A percentile compares a stretch with the other conserved stretches of the same genome.
Evolutionary conservation across 2,888 invertebrate species (phyloP).

Genomic region (Toxonevra muliebris): DNA sequence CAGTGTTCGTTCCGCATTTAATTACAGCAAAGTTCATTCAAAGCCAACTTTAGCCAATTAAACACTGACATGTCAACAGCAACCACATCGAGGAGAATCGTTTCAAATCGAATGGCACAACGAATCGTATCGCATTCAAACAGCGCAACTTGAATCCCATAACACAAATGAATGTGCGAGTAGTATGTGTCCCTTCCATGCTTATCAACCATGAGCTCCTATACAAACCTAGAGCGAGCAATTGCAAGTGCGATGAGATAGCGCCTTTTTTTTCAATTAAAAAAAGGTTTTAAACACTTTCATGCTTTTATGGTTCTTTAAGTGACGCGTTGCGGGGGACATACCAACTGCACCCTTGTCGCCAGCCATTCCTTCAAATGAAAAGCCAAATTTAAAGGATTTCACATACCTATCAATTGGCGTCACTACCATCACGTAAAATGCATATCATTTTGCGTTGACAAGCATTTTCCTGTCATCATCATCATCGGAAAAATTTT

Average conservation of each 20-base stretch:
- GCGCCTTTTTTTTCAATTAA: too few relatives aligned
- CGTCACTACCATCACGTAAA: not conserved
- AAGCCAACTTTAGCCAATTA: slow-evolving; percentile 31
- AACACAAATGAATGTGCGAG: not conserved
- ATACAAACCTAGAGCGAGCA: too few relatives aligned
- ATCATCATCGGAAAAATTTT: too few relatives aligned
- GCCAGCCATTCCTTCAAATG: too few relatives aligned
- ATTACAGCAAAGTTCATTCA: slow-evolving; percentile 24
- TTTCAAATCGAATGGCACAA: not conserved
- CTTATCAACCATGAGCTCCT: too few relatives aligned
- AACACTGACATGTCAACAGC: slow-evolving; percentile 29
- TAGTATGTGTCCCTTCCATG: not conserved
- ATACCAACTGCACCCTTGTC: too few relatives aligned
- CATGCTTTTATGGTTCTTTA: too few relatives aligned
- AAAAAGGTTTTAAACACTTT: too few relatives aligned
- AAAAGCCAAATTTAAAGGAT: too few relatives aligned
- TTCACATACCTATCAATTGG: too few relatives aligned
- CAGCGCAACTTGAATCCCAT: not conserved
- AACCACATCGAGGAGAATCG: slow-evolving; percentile 20
- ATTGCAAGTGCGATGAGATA: too few relatives aligned
- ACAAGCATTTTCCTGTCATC: slow-evolving; percentile 15
- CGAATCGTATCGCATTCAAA: not conserved
- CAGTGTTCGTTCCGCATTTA: slow-evolving; percentile 21
- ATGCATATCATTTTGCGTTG: slow-evolving; percentile 20
- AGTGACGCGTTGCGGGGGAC: too few relatives aligned